phyloP scores from a whole-genome alignment of 2,888 invertebrate genomes.

The Leptinotarsa tumamoca region DNA sequence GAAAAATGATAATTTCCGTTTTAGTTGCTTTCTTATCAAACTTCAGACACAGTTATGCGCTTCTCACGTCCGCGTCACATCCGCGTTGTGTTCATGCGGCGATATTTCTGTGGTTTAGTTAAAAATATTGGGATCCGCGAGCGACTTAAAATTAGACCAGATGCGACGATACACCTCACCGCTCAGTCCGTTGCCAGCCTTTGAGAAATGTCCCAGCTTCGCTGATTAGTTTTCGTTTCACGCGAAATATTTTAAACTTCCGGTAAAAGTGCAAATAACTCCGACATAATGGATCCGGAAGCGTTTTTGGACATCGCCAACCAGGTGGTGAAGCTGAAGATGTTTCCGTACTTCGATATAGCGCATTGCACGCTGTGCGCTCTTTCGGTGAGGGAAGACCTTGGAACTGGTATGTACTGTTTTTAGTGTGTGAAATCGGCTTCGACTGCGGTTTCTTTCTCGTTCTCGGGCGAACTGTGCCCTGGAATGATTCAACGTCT shows the following conservation, averaged over 20 bases:
- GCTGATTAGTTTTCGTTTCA: conserved; percentile 22
- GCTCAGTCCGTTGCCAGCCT: conserved; percentile 47
- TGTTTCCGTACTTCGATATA: conserved; percentile 99
- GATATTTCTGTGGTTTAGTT: conserved; percentile 19
- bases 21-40: neutral
- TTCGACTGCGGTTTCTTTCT: neutral
- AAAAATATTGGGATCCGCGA: conserved; percentile 20
- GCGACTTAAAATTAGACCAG: conserved; percentile 25
- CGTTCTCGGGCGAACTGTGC: neutral
- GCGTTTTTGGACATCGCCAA: conserved; percentile 98
- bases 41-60: neutral
- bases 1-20: neutral
- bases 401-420: conserved; percentile 82
- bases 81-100: neutral
- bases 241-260: conserved; percentile 11
- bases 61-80: neutral
- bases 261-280: conserved; percentile 1
- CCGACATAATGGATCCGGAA: conserved; percentile 87
- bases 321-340: conserved; percentile 98
- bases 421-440: neutral
- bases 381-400: conserved; percentile 94
- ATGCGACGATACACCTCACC: neutral
- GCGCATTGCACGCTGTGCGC: conserved; percentile 96
- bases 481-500: neutral
- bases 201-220: conserved; percentile 45